Evolutionary conservation across 1,140 invertebrate genomes (phyloP), one percentile per base, ranked within the genome.

Genomic region (Dinoponera quadriceps): DNA sequence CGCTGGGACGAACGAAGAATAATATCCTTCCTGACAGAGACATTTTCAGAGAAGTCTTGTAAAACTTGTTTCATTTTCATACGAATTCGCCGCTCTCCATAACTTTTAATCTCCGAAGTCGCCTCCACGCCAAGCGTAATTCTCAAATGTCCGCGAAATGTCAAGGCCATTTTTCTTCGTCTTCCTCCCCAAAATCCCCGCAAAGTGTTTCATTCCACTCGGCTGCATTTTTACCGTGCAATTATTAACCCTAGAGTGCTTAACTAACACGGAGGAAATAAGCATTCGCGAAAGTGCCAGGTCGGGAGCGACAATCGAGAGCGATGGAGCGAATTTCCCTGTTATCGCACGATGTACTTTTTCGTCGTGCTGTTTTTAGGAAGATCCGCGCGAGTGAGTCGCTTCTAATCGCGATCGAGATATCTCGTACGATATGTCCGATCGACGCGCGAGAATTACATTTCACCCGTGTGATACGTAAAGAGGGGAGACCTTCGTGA

Each of bases 51-150:
- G 38, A 72, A 81, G 68, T 84, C 74, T 84, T 84, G 85, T 84
- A 81, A 84, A 88, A 88, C 86, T 88, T 87, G 74, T 71, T 83
- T 73, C 85, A 71, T 87, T 77, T 84, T 66, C 75, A 83, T 62
- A 29, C 68, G 51, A 73, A 62, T 44, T 14, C 49, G 48, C 72
- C 69, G 59, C 54, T 69, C 68, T 66, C 54, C 62, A 73, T 73
- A 74, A 73, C 82, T 83, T 80, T 83, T 78, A 87, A 83, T 66
- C 44, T 66, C 25, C 49, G n/a, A 69, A 83, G 82, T 77, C 62
- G 66, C 62, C 72, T 33, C 77, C 55, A 49, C 55, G 25, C 68
- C 60, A 38, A 20, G 18, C 49, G 55, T 29, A 68, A 60, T 54
- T 51, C 51, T 65, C 25, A 38, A 63, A 87, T 55, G 74, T 71